Conservation (phyloP, 2,888 invertebrate species). For the Thalpophila matura region DNA sequence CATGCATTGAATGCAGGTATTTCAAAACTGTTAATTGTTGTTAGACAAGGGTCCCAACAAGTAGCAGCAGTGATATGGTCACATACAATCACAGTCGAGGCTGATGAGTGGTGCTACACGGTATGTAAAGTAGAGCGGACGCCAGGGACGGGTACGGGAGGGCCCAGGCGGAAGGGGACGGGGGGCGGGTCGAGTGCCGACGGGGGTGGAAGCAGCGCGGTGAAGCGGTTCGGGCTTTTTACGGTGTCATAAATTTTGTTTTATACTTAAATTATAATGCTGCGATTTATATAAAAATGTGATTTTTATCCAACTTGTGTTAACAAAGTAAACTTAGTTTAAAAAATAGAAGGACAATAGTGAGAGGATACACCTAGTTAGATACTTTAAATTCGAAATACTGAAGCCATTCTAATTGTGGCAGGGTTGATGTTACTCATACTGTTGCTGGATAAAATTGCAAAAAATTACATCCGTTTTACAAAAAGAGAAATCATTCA, state of each 20-base stretch:
- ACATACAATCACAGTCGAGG: constrained; percentile 72
- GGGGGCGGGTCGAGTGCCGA: constrained; percentile 73
- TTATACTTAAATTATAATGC: constrained; percentile 66
- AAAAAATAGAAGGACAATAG: constrained; percentile 1
- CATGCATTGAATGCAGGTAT: constrained; percentile 81
- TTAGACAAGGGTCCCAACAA: constrained; percentile 61
- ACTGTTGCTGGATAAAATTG: constrained; percentile 2
- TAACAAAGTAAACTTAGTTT: constrained; percentile 32
- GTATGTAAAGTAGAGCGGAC: constrained; percentile 77
- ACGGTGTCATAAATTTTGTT: constrained; percentile 72
- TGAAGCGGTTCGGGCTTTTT: constrained; percentile 81
- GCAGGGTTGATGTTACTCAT: constrained; percentile 2
- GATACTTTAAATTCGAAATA: background rate
- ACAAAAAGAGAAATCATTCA: constrained; percentile 25
- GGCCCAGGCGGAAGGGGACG: constrained; percentile 56
- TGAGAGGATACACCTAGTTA: background rate
- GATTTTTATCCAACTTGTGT: constrained; percentile 32
- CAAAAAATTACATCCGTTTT: constrained; percentile 21
- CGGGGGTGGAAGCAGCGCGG: constrained; percentile 79
- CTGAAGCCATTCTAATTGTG: constrained; percentile 15
- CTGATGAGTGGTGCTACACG: constrained; percentile 88
- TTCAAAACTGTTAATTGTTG: constrained; percentile 65
- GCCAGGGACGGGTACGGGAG: constrained; percentile 34
- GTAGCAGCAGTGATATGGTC: constrained; percentile 70
- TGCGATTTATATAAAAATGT: constrained; percentile 43